Conservation (phyloP, 1,140 invertebrate genomes). For the Bathynomus jamesi region DNA sequence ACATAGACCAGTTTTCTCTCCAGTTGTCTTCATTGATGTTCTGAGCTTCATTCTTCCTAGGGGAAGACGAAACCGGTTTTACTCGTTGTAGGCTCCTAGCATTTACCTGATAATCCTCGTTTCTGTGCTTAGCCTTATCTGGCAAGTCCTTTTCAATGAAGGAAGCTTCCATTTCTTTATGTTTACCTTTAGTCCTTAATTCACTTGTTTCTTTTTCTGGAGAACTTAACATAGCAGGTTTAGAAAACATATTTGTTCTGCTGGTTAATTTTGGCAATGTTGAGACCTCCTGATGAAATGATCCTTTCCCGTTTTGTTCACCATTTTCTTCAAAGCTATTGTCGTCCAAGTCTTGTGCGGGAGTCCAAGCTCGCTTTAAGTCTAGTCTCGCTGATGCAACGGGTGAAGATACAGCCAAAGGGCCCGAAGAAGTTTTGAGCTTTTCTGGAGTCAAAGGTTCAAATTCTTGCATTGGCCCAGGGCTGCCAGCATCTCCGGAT, state of each 20-base stretch:
- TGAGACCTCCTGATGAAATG: slow-evolving; percentile 20
- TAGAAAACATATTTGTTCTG: slow-evolving; percentile 59
- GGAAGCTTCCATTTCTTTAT: slow-evolving; percentile 52
- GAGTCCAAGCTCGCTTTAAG: slow-evolving; percentile 55
- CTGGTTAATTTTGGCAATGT: slow-evolving; percentile 54
- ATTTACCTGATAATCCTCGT: slow-evolving; percentile 40
- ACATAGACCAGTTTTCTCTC: slow-evolving; percentile 52
- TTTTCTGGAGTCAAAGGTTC: slow-evolving; percentile 24
- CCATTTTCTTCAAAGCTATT: slow-evolving; percentile 60
- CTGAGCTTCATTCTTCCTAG: not conserved
- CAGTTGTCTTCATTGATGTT: slow-evolving; percentile 10
- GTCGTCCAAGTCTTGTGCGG: slow-evolving; percentile 65
- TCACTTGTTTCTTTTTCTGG: slow-evolving; percentile 44
- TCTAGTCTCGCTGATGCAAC: slow-evolving; percentile 25
- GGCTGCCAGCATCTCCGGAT: slow-evolving; percentile 58
- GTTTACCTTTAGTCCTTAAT: slow-evolving; percentile 51
- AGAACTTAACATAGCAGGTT: slow-evolving; percentile 57
- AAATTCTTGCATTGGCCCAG: slow-evolving; percentile 40
- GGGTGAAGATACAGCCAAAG: slow-evolving; percentile 40
- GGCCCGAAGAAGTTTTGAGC: slow-evolving; percentile 22
- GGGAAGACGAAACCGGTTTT: not conserved
- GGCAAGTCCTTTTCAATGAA: slow-evolving; percentile 38
- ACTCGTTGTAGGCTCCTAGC: slow-evolving; percentile 15
- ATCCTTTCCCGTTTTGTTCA: slow-evolving; percentile 19
- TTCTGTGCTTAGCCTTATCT: slow-evolving; percentile 59